Percentiles rank a stretch among this genome's conserved stretches.
Evolutionary conservation across 2,113 vertebrate genomes (phyloP).

Genomic region (Actenoides hombroni): DNA sequence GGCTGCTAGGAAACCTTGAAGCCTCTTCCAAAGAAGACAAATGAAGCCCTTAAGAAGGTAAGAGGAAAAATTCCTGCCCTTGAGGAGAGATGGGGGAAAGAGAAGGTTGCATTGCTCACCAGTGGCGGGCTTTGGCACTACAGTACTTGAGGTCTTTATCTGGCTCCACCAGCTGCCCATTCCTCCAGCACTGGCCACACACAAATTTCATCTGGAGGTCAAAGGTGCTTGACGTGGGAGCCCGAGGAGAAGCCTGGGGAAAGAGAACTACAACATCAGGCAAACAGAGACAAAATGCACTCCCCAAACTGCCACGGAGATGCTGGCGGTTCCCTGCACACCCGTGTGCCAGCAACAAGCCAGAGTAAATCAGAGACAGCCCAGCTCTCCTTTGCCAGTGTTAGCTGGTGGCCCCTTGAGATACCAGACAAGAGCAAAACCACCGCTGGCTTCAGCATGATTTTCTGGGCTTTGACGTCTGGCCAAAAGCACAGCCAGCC

Average conservation of each 20-base stretch:
- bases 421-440: not conserved
- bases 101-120: slow-evolving; percentile 71
- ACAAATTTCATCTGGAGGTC: slow-evolving; percentile 92
- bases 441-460: not conserved
- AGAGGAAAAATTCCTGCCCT: not conserved
- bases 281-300: not conserved
- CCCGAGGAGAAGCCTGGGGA: slow-evolving; percentile 63
- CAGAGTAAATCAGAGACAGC: not conserved
- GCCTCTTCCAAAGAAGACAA: not conserved
- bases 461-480: not conserved
- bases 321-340: accelerated
- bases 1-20: not conserved
- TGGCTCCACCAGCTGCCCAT: slow-evolving; percentile 84
- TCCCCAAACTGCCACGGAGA: not conserved
- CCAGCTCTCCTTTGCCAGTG: not conserved
- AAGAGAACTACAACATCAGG: slow-evolving; percentile 35
- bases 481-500: not conserved
- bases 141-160: slow-evolving; percentile 91
- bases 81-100: not conserved
- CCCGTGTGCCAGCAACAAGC: accelerated
- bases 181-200: slow-evolving; percentile 89
- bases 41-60: not conserved
- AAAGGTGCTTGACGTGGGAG: slow-evolving; percentile 72
- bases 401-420: not conserved
- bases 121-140: slow-evolving; percentile 88